A percentile compares a stretch with the other conserved stretches of the same genome.
Evolutionary conservation across 2,113 vertebrate species (phyloP).

Genomic region (Eleginops maclovinus): DNA sequence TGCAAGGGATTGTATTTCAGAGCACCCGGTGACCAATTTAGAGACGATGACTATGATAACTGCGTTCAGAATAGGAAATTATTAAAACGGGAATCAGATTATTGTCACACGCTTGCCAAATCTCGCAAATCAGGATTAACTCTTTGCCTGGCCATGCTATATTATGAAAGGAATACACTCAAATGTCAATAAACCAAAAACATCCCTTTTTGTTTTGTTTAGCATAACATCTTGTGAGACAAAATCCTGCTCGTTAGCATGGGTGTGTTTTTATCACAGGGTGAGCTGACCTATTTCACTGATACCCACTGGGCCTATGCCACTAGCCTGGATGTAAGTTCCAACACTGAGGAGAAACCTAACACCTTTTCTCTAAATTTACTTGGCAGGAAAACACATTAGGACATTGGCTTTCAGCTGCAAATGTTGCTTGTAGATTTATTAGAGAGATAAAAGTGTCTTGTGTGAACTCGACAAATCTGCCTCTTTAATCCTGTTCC

Average conservation of each 20-base stretch:
- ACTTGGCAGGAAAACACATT: conserved; percentile 27
- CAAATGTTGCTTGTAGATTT: conserved; percentile 31
- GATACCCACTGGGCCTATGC: conserved; percentile 51
- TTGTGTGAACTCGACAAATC: conserved; percentile 22
- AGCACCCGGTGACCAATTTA: conserved; percentile 3
- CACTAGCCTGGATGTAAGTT: conserved; percentile 47
- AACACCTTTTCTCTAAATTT: conserved; percentile 50
- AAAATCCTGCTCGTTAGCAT: conserved; percentile 33
- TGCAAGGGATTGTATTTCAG: conserved; percentile 40
- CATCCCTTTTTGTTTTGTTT: not conserved
- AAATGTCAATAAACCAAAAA: not conserved
- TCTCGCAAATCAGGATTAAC: not conserved
- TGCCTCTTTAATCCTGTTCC: not conserved
- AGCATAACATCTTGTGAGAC: conserved; percentile 17
- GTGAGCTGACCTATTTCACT: conserved; percentile 59
- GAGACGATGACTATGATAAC: conserved; percentile 3
- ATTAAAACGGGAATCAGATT: not conserved
- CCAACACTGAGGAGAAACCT: conserved; percentile 52
- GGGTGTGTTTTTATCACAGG: conserved; percentile 28
- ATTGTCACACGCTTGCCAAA: not conserved
- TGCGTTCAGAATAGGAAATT: conserved; percentile 19
- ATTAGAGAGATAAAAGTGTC: too few relatives aligned
- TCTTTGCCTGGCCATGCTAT: not conserved
- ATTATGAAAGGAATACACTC: not conserved
- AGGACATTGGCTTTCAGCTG: conserved; percentile 14